These are phyloP conservation scores for Porites cylindrica DNA, from an alignment of 92 coral and sea anemone genomes.

Conservation along the genomic window DNA sequence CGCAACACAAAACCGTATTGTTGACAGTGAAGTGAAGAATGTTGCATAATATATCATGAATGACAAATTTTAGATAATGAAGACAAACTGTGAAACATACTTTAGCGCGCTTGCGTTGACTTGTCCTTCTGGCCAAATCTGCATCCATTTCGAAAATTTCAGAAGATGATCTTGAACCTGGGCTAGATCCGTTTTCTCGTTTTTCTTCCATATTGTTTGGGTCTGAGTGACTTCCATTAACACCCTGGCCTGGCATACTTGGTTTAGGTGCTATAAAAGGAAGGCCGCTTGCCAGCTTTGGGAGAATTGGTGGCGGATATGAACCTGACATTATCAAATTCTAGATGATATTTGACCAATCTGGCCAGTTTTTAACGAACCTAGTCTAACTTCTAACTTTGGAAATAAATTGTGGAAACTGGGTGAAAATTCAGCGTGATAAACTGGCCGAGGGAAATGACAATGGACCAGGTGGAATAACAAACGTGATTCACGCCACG, in stretches of 20 bases:
- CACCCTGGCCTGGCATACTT: slow-evolving; percentile 82
- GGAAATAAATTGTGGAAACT: slow-evolving; percentile 94
- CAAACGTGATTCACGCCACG: slow-evolving; percentile 88
- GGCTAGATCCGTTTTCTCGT: slow-evolving; percentile 55
- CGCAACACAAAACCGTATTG: slow-evolving; percentile 57
- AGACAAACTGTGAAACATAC: slow-evolving; percentile 88
- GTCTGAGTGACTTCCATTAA: slow-evolving; percentile 63
- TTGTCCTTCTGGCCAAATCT: slow-evolving; percentile 84
- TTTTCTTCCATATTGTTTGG: slow-evolving; percentile 55
- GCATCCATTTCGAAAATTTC: slow-evolving; percentile 66
- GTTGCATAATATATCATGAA: slow-evolving; percentile 84
- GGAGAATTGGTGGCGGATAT: slow-evolving; percentile 84
- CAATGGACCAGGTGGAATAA: slow-evolving; percentile 99
- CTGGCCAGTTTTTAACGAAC: slow-evolving; percentile 67
- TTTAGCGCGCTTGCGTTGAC: slow-evolving; percentile 99
- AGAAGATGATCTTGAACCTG: not conserved
- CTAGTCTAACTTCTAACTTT: slow-evolving; percentile 92
- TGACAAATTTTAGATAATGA: slow-evolving; percentile 79
- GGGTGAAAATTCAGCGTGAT: slow-evolving; percentile 92
- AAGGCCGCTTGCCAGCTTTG: slow-evolving; percentile 84
- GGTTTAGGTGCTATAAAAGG: slow-evolving; percentile 81
- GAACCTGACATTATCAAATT: slow-evolving; percentile 96
- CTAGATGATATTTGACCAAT: slow-evolving; percentile 62
- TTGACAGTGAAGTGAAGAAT: slow-evolving; percentile 76
- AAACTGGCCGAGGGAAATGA: slow-evolving; percentile 81